These are phyloP conservation scores for Mayetiola destructor DNA, from an alignment of 2,888 invertebrate genomes.

Conservation along the genomic window DNA sequence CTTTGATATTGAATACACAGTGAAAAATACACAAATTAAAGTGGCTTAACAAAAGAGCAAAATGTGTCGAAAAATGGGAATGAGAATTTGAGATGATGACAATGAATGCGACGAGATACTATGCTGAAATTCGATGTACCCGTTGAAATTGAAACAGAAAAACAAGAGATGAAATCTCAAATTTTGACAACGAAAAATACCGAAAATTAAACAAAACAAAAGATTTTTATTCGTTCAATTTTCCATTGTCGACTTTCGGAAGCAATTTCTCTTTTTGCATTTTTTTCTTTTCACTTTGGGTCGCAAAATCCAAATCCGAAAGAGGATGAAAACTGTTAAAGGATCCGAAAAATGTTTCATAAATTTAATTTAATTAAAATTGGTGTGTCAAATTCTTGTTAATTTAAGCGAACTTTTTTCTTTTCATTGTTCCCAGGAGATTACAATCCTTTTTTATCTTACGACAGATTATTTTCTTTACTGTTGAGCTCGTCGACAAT, in stretches of 20 bases:
- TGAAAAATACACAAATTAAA: conserved; percentile 2
- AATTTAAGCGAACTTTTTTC: not conserved
- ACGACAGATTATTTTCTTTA: no score
- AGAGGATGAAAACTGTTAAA: not conserved
- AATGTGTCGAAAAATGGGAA: not conserved
- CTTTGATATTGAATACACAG: no score
- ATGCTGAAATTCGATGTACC: no score
- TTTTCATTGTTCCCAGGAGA: not conserved
- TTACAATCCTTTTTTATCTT: no score
- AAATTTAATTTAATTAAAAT: conserved; percentile 8
- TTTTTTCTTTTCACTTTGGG: not conserved
- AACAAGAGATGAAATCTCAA: not conserved
- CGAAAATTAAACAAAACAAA: not conserved
- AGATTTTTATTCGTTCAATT: not conserved
- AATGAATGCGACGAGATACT: no score
- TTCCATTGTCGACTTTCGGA: not conserved
- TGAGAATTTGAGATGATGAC: not conserved
- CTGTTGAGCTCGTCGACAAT: not conserved
- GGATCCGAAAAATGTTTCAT: not conserved
- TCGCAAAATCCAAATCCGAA: not conserved
- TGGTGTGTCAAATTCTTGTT: not conserved
- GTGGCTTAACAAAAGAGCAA: not conserved
- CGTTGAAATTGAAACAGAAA: not conserved
- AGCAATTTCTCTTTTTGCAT: not conserved
- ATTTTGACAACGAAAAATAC: not conserved